These are phyloP conservation scores for Miichthys miiuy DNA, from an alignment of 2,797 vertebrate genomes.

Conservation along the genomic window DNA sequence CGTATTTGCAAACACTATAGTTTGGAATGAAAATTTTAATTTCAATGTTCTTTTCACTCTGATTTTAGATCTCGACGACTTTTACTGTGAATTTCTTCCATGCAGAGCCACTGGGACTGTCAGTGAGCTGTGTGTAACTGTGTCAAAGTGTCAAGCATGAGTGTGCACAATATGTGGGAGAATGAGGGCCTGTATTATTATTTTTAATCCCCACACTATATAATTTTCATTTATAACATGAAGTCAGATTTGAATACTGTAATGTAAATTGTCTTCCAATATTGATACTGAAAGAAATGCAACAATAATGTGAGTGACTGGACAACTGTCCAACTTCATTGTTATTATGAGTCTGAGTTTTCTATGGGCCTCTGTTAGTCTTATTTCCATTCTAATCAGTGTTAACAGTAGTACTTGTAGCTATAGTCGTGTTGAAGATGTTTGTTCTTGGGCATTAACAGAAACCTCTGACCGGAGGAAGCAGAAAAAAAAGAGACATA, in stretches of 20 bases:
- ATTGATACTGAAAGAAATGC: slow-evolving; percentile 81
- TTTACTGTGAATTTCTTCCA: slow-evolving; percentile 87
- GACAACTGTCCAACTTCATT: slow-evolving; percentile 70
- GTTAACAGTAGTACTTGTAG: slow-evolving; percentile 86
- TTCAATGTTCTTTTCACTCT: slow-evolving; percentile 62
- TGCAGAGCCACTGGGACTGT: slow-evolving; percentile 72
- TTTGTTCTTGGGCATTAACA: slow-evolving; percentile 87
- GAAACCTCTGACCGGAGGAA: slow-evolving; percentile 75
- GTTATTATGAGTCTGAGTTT: slow-evolving; percentile 77
- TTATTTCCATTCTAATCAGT: slow-evolving; percentile 85
- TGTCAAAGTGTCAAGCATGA: slow-evolving; percentile 83
- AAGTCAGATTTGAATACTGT: slow-evolving; percentile 85
- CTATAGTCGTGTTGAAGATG: slow-evolving; percentile 84
- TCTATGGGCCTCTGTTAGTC: slow-evolving; percentile 80
- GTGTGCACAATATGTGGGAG: slow-evolving; percentile 79
- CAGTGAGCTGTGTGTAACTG: slow-evolving; percentile 74
- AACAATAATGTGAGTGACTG: slow-evolving; percentile 78
- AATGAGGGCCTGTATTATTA: slow-evolving; percentile 76
- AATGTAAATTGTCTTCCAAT: slow-evolving; percentile 89
- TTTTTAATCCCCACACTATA: slow-evolving; percentile 63
- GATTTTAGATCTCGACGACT: slow-evolving; percentile 77
- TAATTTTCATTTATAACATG: slow-evolving; percentile 78
- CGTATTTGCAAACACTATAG: slow-evolving; percentile 71
- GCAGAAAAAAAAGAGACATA: slow-evolving; percentile 71
- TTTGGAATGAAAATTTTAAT: slow-evolving; percentile 72